These are phyloP conservation scores for Montipora foliosa DNA, from an alignment of 64 coral and sea anemone species.

Conservation along the genomic window DNA sequence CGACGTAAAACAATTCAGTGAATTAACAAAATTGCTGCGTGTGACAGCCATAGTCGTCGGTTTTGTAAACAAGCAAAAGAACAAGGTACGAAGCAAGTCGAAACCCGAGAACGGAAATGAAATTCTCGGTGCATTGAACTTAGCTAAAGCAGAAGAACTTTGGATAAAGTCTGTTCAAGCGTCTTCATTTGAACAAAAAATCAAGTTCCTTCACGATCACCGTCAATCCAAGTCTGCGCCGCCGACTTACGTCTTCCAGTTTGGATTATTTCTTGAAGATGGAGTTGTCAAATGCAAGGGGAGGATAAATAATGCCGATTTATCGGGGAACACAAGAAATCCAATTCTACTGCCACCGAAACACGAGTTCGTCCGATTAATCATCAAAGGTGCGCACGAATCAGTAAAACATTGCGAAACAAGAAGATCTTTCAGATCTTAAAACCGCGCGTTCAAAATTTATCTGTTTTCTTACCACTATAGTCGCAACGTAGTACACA, in stretches of 20 bases:
- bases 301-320: slow-evolving; percentile 15
- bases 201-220: background rate
- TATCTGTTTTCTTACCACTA: no score
- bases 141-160: slow-evolving; percentile 19
- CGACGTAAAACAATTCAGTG: slow-evolving; percentile 19
- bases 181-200: slow-evolving; percentile 29
- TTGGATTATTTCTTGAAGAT: slow-evolving; percentile 25
- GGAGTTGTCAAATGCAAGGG: slow-evolving; percentile 29
- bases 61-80: slow-evolving; percentile 41
- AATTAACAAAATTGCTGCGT: slow-evolving; percentile 4
- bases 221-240: background rate
- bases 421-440: background rate
- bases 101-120: background rate
- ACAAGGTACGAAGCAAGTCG: background rate
- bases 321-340: slow-evolving; percentile 20
- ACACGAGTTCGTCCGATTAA: background rate
- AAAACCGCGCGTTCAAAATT: no score
- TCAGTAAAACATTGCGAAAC: slow-evolving; percentile 46
- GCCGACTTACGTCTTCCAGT: slow-evolving; percentile 15
- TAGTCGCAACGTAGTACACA: no score
- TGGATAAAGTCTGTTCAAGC: slow-evolving; percentile 33
- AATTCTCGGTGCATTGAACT: background rate
- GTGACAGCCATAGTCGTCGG: slow-evolving; percentile 29
- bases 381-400: slow-evolving; percentile 29
- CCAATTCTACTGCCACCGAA: slow-evolving; percentile 50